Evolutionary conservation across 2,888 invertebrate species (phyloP).

Genomic region (Ophion costatus): DNA sequence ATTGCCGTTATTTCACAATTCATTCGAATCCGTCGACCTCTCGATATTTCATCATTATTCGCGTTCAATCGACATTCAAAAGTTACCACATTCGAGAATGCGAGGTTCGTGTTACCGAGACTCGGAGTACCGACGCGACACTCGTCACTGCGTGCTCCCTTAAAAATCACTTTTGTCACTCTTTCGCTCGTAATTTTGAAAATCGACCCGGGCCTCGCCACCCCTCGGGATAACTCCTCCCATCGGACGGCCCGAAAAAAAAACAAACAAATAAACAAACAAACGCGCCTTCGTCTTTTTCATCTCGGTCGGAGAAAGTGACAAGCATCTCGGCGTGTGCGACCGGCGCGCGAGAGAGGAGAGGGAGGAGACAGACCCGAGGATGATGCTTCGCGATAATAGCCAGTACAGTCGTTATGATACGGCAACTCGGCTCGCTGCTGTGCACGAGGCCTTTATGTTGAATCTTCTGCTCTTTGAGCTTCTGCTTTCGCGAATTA

Average conservation of each 20-base stretch:
- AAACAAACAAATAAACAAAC: neutral
- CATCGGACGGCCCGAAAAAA: constrained; percentile 12
- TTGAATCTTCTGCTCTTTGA: constrained; percentile 14
- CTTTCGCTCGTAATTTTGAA: no score
- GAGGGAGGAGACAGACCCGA: constrained; percentile 20
- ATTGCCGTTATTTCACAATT: constrained; percentile 2
- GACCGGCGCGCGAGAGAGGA: neutral
- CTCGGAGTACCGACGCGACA: no score
- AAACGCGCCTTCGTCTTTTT: constrained; percentile 54
- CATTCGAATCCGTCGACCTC: neutral
- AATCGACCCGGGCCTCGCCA: neutral
- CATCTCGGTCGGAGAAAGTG: constrained; percentile 73
- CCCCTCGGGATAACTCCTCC: neutral
- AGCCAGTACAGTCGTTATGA: constrained; percentile 62
- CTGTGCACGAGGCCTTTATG: constrained; percentile 61
- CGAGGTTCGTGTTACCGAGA: no score
- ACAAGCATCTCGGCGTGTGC: constrained; percentile 42
- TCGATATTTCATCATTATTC: neutral
- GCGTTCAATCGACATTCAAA: neutral
- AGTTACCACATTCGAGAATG: neutral
- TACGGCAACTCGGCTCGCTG: constrained; percentile 51
- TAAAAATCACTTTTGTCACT: no score
- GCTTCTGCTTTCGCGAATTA: constrained; percentile 50
- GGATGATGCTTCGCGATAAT: constrained; percentile 62
- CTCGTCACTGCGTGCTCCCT: no score